Evolutionary conservation across 2,113 vertebrate genomes (phyloP), one percentile per base, ranked within the genome.

Genomic region (Lepus europaeus): DNA sequence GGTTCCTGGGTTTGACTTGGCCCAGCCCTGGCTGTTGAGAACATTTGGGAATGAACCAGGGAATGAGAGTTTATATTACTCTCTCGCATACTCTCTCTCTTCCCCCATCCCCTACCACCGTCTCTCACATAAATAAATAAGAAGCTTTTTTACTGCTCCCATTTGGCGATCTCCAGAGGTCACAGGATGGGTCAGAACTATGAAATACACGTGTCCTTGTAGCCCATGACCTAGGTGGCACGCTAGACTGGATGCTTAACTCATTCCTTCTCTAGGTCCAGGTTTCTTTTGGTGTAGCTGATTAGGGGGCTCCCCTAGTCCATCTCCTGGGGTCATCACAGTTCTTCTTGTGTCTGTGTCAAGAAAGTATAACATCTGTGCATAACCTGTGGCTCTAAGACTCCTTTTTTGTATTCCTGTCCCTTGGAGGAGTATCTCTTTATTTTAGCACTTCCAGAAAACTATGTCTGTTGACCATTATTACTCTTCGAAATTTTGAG

Each of bases 401-500:
- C n/a, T n/a, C 33, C 39, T 64, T 19, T 59, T 72, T n/a, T 29
- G 3, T 69, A 29, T 76, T 19, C 0, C 22, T 51, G 10, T 92
- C 68, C 36, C 63, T 39, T 4, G 25, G 76, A 53, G 72, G 8
- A 10, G 56, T 19, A 11, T 84, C 17, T n/a, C 61, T 64, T 78
- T 78, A 14, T 81, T 45, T 45, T 20, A 56, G 36, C 31, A 7
- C 45, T 23, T 49, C 29, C 22, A 33, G 73, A 82, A 85, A 76
- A n/a, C 61, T 6, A 0, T 69, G 27, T 82, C 83, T 39, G 63
- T 45, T 72, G 81, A 23, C 69, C n/a, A 31, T 51, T 59, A 59
- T 45, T 63, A 49, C 33, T 79, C 70, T 96, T 91, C 83, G 82
- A 91, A 89, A 86, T 51, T 81, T 73, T 51, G 53, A 86, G 73